Base-by-base conservation (phyloP, 2,113 vertebrate species). In the Corvus cornix region DNA sequence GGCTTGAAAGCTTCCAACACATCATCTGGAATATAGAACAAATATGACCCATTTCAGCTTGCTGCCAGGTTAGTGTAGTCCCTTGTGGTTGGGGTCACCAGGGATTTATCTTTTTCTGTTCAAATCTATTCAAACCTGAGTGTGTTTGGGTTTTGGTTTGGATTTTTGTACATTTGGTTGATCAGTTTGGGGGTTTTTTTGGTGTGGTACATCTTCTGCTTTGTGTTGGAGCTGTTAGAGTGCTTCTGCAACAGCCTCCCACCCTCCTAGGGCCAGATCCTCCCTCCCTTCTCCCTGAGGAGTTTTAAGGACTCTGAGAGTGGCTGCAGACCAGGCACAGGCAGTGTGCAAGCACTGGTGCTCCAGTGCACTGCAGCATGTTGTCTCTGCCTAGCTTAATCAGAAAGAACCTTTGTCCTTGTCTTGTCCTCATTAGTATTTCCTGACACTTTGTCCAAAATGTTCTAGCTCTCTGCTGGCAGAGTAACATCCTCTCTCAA, bases 371-470 rank as follows among this genome's bases (percentile, higher is more conserved):
- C 67, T 76, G 33, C 33, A 51, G 70, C 59, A 35, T 17, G 3
- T 83, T 88, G 55, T 63, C 70, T 91, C 43, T 95, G 84, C 63
- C 51, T n/a, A 31, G 27, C 82, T 91, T 79, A 69, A 83, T 91
- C 55, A 86, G 78, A 67, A 86, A 48, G 81, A 90, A 37, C n/a
- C 79, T 69, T 91, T 91, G 74, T 93, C 87, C 44, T 92, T 90
- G 60, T 74, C 77, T 87, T 82, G 64, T 91, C 63, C 83, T 93
- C 67, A 27, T 80, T 73, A 82, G 72, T 80, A 51, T 79, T 91
- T 90, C 84, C 66, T 93, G 81, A 79, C 53, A 27, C 62, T 82
- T 93, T 51, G 53, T 91, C 46, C 75, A 18, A 1, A 26, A 44
- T 16, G 8, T 74, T 79, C 66, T 64, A 74, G 55, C 55, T 74